Evolutionary conservation across 2,888 invertebrate species (phyloP), one percentile per base, ranked within the genome.

Genomic region (Cataglyphis albicans): DNA sequence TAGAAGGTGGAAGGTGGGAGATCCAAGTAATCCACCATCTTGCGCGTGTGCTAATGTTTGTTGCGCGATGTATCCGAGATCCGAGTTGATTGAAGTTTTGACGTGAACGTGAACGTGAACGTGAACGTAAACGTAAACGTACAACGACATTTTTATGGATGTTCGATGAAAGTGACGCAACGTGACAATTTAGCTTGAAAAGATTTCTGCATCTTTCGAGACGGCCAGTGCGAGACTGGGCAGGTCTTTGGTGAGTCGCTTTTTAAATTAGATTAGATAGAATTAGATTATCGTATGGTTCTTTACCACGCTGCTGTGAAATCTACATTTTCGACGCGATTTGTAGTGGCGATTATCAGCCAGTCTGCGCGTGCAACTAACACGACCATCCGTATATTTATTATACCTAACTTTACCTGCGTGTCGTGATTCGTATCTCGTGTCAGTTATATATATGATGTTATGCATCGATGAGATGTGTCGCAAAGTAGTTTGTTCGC

Each of bases 191-290:
- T 32, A 65, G 25, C 61, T 21, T 18, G 21, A 18, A 57, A 35
- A n/a, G 73, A 64, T 55, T 48, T 68, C 38, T 21, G n/a, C 25
- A 25, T 29, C 72, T 15, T 38, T 75, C 75, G 44, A 41, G 63
- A 65, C 74, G 61, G 72, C 64, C 41, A 35, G 68, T 21, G 52
- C 15, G 25, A 6, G 61, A 48, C 55, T 52, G 61, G 48, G 59
- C 25, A 35, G 57, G 41, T 55, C 55, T 75, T 65, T 52, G 88
- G 88, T 88, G 59, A 88, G 88, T 81, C 12, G 61, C 12, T 76
- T 74, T 82, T 83, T n/a, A 85, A 74, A 81, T 65, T n/a, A 6
- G 7, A 1, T 7, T 52, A 38, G 15, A 15, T 52, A 38, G 25
- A 15, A 64, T 64, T 35, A 9, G 3, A 35, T 86, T 82, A 84